Evolutionary conservation across 2,113 vertebrate species (phyloP).

Genomic region (Corydoras sp.): DNA sequence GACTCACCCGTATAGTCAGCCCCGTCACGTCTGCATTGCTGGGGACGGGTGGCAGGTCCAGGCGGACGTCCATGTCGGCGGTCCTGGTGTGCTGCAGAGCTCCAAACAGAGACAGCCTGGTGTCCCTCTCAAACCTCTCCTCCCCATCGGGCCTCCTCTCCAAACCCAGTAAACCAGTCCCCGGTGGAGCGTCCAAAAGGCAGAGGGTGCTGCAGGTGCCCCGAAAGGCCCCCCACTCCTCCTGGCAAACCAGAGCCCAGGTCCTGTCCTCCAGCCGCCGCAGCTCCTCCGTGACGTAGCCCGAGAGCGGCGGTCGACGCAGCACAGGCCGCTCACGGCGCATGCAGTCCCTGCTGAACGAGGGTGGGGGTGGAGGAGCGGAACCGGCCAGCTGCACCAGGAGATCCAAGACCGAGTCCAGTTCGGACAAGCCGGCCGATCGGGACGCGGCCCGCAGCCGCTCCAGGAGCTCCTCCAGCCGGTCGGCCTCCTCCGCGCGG

Average conservation of each 20-base stretch:
- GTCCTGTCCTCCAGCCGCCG: slow-evolving; percentile 77
- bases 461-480: slow-evolving; percentile 78
- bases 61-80: slow-evolving; percentile 80
- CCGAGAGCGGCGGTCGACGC: slow-evolving; percentile 69
- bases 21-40: slow-evolving; percentile 85
- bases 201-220: slow-evolving; percentile 66
- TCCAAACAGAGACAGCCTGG: slow-evolving; percentile 82
- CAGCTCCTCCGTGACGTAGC: slow-evolving; percentile 81
- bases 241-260: slow-evolving; percentile 67
- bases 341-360: slow-evolving; percentile 77
- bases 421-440: slow-evolving; percentile 60
- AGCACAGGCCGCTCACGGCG: slow-evolving; percentile 71
- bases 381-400: slow-evolving; percentile 84
- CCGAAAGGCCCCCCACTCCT: slow-evolving; percentile 72
- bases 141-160: slow-evolving; percentile 56
- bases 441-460: slow-evolving; percentile 57
- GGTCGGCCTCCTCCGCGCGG: slow-evolving; percentile 77
- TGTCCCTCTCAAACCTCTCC: slow-evolving; percentile 86
- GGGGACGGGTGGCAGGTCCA: slow-evolving; percentile 87
- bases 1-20: slow-evolving; percentile 79
- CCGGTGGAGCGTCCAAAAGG: slow-evolving; percentile 81
- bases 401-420: slow-evolving; percentile 76
- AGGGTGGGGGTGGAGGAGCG: slow-evolving; percentile 67
- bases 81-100: slow-evolving; percentile 87
- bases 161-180: slow-evolving; percentile 74